Evolutionary conservation across 2,888 invertebrate genomes (phyloP).

Genomic region (Pinctada fucata): DNA sequence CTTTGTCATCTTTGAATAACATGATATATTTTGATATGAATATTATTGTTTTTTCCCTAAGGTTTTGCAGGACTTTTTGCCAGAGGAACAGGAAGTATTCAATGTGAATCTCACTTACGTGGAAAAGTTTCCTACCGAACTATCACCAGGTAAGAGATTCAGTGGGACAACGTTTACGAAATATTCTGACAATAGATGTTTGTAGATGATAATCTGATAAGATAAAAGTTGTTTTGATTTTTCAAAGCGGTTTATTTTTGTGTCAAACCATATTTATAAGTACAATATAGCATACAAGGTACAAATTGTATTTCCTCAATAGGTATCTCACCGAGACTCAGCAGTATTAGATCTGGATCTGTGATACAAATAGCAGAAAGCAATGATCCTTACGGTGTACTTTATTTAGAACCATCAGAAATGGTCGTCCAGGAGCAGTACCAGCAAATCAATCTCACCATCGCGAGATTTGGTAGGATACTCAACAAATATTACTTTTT

Average conservation of each 20-base stretch:
- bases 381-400: conserved; percentile 72
- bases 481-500: too few relatives aligned
- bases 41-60: conserved; percentile 32
- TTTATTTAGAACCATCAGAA: conserved; percentile 59
- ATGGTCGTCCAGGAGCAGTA: conserved; percentile 48
- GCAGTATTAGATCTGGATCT: conserved; percentile 52
- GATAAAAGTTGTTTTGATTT: too few relatives aligned
- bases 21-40: too few relatives aligned
- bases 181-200: too few relatives aligned
- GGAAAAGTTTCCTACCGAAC: conserved; percentile 66
- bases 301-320: background rate
- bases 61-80: conserved; percentile 68
- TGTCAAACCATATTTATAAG: too few relatives aligned
- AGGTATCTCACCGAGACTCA: conserved; percentile 68
- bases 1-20: too few relatives aligned
- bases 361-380: conserved; percentile 68
- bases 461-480: conserved; percentile 61
- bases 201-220: too few relatives aligned
- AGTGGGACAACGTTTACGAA: too few relatives aligned
- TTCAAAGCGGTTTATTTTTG: too few relatives aligned
- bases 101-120: conserved; percentile 68
- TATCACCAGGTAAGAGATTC: conserved; percentile 52
- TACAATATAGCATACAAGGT: too few relatives aligned
- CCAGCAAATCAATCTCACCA: conserved; percentile 56
- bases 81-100: conserved; percentile 71